Evolutionary conservation across 2,888 invertebrate genomes (phyloP).

Genomic region (Eurois occulta): DNA sequence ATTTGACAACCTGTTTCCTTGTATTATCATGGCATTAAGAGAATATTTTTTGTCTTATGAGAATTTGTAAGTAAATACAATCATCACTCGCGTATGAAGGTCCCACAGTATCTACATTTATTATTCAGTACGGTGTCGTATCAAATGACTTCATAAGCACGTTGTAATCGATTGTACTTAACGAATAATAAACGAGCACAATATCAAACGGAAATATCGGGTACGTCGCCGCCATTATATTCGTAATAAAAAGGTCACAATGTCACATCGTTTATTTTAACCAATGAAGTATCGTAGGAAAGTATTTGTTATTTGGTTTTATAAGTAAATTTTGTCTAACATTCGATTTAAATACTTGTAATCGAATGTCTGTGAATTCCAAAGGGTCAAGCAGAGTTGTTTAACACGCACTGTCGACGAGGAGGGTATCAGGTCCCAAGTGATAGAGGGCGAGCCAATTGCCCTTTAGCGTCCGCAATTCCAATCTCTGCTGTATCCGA

Average conservation of each 20-base stretch:
- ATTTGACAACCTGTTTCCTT: slow-evolving; percentile 58
- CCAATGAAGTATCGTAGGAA: slow-evolving; percentile 44
- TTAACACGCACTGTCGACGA: slow-evolving; percentile 54
- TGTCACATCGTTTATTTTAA: slow-evolving; percentile 72
- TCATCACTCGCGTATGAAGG: slow-evolving; percentile 53
- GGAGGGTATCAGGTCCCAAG: slow-evolving; percentile 61
- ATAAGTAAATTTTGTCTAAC: slow-evolving; percentile 25
- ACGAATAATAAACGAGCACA: slow-evolving; percentile 79
- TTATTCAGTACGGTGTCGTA: slow-evolving; percentile 43
- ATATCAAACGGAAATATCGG: slow-evolving; percentile 86
- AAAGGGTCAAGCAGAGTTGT: slow-evolving; percentile 51
- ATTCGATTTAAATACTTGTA: slow-evolving; percentile 27
- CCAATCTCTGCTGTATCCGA: slow-evolving; percentile 56
- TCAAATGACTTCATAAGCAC: slow-evolving; percentile 64
- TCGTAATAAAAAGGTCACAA: slow-evolving; percentile 84
- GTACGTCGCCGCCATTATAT: slow-evolving; percentile 83
- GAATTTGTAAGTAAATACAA: slow-evolving; percentile 55
- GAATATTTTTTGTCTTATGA: slow-evolving; percentile 45
- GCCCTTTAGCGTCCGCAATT: slow-evolving; percentile 63
- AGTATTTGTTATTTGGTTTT: slow-evolving; percentile 16
- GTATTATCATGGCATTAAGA: slow-evolving; percentile 47
- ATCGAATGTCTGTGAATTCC: slow-evolving; percentile 18
- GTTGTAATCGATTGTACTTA: slow-evolving; percentile 76
- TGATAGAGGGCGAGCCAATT: slow-evolving; percentile 63
- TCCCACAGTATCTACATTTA: slow-evolving; percentile 53